Base-by-base conservation (phyloP, 2,888 invertebrate species). In the Cepaea hortensis region DNA sequence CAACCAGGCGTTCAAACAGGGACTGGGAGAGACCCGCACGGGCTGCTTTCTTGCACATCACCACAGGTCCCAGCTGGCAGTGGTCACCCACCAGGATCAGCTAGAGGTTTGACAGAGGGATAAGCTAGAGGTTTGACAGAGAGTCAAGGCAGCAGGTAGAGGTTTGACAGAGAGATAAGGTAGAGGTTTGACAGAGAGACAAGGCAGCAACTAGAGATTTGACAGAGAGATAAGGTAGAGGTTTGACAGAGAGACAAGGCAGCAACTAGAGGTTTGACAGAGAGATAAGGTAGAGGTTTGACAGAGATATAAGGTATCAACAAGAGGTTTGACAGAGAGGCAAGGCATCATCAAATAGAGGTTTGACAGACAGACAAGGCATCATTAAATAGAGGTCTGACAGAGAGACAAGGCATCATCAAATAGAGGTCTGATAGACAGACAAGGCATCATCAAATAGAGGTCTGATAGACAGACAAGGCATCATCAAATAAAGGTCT, bases 251-350 rank as follows among this genome's bases (percentile, higher is more conserved):
- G 55, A 55, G 11, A 1, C 55, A 55, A 55, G 55, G 6, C 88
- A 99, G 95, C 95, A 99, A 99, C 93, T 99, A 99, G 94, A 99
- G 99, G 95, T 99, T 99, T 18, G 99, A 99, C 0, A 99, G 99
- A 3, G 99, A 96, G 90, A 99, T 98, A 84, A 99, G 95, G 95
- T 96, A 91, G 3, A 65, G 50, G 70, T 48, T 20, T 68, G 13
- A 46, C 6, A 62, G 35, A 62, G 15, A 62, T 18, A 62, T 1
- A 77, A 55, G 55, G 55, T 0, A 55, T 55, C 55, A 55, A 55
- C 55, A 1, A 55, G 55, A 55, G 55, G 11, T 55, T 6, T 55
- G 7, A 55, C 55, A 55, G 55, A 55, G 55, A 55, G 11, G 2
- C 3, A 55, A 55, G 55, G 6, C 7, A 55, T 55, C 55, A 55